Conservation (phyloP, 2,113 vertebrate genomes). For the Urocolius indicus region DNA sequence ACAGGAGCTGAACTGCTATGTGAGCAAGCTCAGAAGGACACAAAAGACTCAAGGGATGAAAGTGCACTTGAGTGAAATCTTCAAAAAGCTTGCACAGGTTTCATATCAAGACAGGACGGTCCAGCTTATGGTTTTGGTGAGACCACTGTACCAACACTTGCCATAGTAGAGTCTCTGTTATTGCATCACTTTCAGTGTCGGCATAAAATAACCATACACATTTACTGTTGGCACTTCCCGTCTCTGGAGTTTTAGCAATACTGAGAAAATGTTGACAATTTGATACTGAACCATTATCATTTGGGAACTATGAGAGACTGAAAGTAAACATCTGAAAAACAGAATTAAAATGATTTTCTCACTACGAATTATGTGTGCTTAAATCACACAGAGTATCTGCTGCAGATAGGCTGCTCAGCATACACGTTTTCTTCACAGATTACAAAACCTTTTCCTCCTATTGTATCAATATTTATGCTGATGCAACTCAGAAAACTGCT, state of each 20-base stretch:
- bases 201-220: background rate
- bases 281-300: background rate
- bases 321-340: conserved; percentile 16
- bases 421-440: background rate
- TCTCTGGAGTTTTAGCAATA: background rate
- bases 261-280: background rate
- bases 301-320: background rate
- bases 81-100: background rate
- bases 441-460: background rate
- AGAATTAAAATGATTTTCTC: background rate
- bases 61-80: background rate
- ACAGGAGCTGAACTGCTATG: background rate
- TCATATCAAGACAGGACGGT: background rate
- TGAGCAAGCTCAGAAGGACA: background rate
- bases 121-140: background rate
- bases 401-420: background rate
- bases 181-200: background rate
- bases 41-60: background rate
- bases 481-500: background rate
- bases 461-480: background rate
- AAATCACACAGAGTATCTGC: background rate
- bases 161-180: background rate
- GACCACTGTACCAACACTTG: background rate
- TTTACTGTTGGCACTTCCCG: background rate
- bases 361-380: background rate